phyloP scores from a whole-genome alignment of 1,140 invertebrate species.

The Chymomyza costata region DNA sequence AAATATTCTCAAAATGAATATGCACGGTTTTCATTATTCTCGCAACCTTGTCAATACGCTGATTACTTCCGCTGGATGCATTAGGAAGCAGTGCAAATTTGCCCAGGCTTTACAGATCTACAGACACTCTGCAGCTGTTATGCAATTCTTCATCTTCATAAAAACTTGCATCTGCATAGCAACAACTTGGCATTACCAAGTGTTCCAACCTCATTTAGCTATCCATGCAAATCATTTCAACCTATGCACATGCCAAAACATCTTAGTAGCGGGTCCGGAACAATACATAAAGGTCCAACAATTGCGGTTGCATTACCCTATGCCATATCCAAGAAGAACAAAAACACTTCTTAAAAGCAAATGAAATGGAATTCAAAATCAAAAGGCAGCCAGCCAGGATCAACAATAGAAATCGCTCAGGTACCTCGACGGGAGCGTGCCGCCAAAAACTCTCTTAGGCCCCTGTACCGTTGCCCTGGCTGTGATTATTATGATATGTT shows the following conservation, averaged over 20 bases:
- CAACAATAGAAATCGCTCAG: slow-evolving; percentile 52
- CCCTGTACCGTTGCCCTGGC: slow-evolving; percentile 20
- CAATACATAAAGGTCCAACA: slow-evolving; percentile 38
- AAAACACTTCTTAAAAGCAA: slow-evolving; percentile 20
- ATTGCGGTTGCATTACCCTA: slow-evolving; percentile 65
- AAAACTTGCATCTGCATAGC: slow-evolving; percentile 37
- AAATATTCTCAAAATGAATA: no score
- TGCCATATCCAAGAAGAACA: not conserved
- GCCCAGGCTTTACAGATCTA: no score
- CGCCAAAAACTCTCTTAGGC: slow-evolving; percentile 51
- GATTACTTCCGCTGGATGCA: slow-evolving; percentile 4
- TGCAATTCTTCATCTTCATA: slow-evolving; percentile 34
- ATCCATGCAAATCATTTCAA: slow-evolving; percentile 18
- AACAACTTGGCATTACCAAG: slow-evolving; percentile 1
- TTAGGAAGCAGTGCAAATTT: slow-evolving; percentile 1
- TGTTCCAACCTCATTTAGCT: slow-evolving; percentile 47
- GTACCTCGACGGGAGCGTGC: slow-evolving; percentile 43
- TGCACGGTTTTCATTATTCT: no score
- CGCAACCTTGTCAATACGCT: no score
- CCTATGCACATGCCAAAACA: slow-evolving; percentile 65
- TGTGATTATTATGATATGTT: slow-evolving; percentile 53
- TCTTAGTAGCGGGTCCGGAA: slow-evolving; percentile 16
- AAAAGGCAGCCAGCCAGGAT: slow-evolving; percentile 30
- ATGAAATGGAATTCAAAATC: slow-evolving; percentile 52
- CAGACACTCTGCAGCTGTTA: slow-evolving; percentile 52